Evolutionary conservation across 2,113 vertebrate genomes (phyloP).

Genomic region (Neolamprologus caudopunctatus): DNA sequence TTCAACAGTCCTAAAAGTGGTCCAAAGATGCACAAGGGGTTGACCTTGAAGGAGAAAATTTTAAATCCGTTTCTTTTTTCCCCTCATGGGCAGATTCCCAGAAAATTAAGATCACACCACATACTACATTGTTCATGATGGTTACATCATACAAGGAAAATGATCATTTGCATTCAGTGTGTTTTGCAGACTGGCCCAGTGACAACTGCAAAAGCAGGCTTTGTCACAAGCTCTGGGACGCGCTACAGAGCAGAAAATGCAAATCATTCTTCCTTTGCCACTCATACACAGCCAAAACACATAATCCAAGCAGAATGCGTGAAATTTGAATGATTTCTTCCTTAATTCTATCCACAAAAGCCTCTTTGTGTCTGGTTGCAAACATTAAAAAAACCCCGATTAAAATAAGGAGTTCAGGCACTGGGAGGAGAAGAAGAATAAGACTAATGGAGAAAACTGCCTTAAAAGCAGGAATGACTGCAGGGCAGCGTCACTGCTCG

Average conservation of each 20-base stretch:
- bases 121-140: background rate
- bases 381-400: slow-evolving; percentile 9
- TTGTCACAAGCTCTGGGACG: slow-evolving; percentile 1
- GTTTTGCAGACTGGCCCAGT: background rate
- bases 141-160: background rate
- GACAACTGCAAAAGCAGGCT: background rate
- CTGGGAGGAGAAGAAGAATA: slow-evolving; percentile 23
- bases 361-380: slow-evolving; percentile 50
- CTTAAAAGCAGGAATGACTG: slow-evolving; percentile 5
- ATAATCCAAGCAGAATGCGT: slow-evolving; percentile 40
- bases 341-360: slow-evolving; percentile 56
- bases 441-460: slow-evolving; percentile 4
- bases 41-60: background rate
- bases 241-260: slow-evolving; percentile 34
- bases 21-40: background rate
- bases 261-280: slow-evolving; percentile 37
- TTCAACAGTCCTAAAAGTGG: background rate
- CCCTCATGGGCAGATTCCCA: background rate
- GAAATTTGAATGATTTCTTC: slow-evolving; percentile 64
- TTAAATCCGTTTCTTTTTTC: background rate
- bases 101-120: background rate
- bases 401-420: slow-evolving; percentile 12
- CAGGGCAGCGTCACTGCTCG: background rate
- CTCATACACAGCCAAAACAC: slow-evolving; percentile 34
- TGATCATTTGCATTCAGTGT: slow-evolving; percentile 27